These are phyloP conservation scores for Nixonia krombeini DNA, from an alignment of 1,140 invertebrate species.

Conservation along the genomic window DNA sequence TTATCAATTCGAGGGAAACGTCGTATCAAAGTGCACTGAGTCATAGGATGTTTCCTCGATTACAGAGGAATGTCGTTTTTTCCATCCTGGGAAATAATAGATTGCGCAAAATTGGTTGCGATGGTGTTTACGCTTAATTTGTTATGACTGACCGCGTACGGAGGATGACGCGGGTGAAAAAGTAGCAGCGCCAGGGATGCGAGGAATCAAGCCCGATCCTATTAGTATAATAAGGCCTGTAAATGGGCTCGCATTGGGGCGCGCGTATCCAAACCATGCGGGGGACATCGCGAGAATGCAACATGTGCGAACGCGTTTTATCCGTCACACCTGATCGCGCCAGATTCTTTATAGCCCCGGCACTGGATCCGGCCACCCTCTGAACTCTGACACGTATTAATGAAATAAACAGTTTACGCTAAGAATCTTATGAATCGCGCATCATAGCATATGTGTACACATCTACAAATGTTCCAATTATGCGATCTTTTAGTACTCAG, in stretches of 20 bases:
- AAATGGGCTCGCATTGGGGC: slow-evolving; percentile 51
- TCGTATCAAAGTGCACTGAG: neutral
- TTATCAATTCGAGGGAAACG: no score
- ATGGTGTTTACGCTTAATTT: no score
- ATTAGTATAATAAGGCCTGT: slow-evolving; percentile 56
- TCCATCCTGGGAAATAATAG: no score
- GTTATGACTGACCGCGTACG: no score
- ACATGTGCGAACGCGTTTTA: slow-evolving; percentile 60
- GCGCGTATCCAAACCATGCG: slow-evolving; percentile 23
- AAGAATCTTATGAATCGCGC: slow-evolving; percentile 42
- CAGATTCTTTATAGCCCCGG: slow-evolving; percentile 38
- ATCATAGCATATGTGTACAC: slow-evolving; percentile 11
- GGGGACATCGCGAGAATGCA: slow-evolving; percentile 57
- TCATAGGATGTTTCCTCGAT: no score
- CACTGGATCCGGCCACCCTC: slow-evolving; percentile 23
- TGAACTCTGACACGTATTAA: slow-evolving; percentile 35
- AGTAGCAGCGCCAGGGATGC: slow-evolving; percentile 18
- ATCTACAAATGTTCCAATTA: no score
- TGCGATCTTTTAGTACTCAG: no score
- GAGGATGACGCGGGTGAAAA: neutral
- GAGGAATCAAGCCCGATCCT: slow-evolving; percentile 49
- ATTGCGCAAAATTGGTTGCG: no score
- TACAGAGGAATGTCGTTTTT: no score
- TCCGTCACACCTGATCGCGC: slow-evolving; percentile 61
- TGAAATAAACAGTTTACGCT: slow-evolving; percentile 48